A percentile compares a stretch with the other conserved stretches of the same genome.
Evolutionary conservation across 2,797 vertebrate species (phyloP).

Genomic region (Tiaroga cobitis): DNA sequence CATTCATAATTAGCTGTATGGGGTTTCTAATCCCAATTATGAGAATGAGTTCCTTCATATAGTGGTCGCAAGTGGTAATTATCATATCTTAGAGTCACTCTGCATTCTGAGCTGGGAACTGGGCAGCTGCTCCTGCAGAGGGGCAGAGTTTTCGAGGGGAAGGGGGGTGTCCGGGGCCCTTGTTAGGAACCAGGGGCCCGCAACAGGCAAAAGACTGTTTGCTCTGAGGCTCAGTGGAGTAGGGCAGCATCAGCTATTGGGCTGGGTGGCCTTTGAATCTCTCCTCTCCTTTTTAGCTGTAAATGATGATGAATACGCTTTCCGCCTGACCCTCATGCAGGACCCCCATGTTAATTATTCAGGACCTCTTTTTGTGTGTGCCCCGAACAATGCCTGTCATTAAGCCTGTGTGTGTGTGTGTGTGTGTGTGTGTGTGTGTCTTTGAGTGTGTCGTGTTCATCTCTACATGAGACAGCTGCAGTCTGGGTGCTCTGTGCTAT

Average conservation of each 20-base stretch:
- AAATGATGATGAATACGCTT: slow-evolving; percentile 83
- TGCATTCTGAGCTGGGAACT: slow-evolving; percentile 73
- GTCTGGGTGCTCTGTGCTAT: slow-evolving; percentile 9
- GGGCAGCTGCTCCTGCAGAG: slow-evolving; percentile 73
- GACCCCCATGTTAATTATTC: slow-evolving; percentile 79
- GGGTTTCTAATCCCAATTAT: slow-evolving; percentile 54
- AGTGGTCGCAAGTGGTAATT: slow-evolving; percentile 60
- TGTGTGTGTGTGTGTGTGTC: slow-evolving; percentile 22
- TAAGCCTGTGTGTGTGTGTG: slow-evolving; percentile 64
- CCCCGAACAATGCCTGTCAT: slow-evolving; percentile 80
- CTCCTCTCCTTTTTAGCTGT: slow-evolving; percentile 69
- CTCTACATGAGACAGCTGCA: slow-evolving; percentile 56
- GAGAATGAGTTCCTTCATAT: slow-evolving; percentile 61
- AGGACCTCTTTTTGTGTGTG: slow-evolving; percentile 79
- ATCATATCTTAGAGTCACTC: slow-evolving; percentile 62
- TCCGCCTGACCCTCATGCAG: slow-evolving; percentile 77
- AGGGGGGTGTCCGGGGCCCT: slow-evolving; percentile 59
- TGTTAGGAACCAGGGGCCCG: slow-evolving; percentile 62
- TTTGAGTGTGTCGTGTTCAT: slow-evolving; percentile 46
- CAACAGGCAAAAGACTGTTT: slow-evolving; percentile 74
- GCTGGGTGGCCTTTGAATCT: slow-evolving; percentile 48
- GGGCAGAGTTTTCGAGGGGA: slow-evolving; percentile 52
- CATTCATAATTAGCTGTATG: slow-evolving; percentile 55
- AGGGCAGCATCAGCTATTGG: slow-evolving; percentile 64
- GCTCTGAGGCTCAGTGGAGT: slow-evolving; percentile 60